Evolutionary conservation across 2,113 vertebrate genomes (phyloP), one percentile per base, ranked within the genome.

Genomic region (Laterallus jamaicensis): DNA sequence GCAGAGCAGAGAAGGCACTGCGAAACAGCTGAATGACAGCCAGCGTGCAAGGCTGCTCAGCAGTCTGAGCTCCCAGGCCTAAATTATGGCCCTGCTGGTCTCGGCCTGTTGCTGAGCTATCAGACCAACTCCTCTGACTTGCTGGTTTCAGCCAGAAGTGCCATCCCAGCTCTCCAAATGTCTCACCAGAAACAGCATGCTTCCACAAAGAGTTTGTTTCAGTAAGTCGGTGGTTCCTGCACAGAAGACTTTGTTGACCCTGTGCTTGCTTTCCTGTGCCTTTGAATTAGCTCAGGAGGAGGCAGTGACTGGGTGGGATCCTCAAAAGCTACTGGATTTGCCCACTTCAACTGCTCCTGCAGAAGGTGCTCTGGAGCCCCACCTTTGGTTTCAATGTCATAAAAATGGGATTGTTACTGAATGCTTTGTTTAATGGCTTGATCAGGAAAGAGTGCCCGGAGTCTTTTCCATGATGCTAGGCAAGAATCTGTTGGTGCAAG

Each of bases 261-360:
- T 1, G 42, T 44, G 11, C 76, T 74, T 44, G 11, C 76, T 74
- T 67, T 74, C 40, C 31, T 0, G 0, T 47, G 28, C 5, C 1
- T 64, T 82, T 62, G 71, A 25, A 14, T 75, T 85, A 60, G 73
- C 50, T 62, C 32, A 24, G 80, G 15, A 75, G 10, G 71, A 55
- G 22, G 22, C 29, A 15, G 26, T 2, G 1, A 18, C 20, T 35
- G 68, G 29, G 21, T 37, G 67, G 60, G 39, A 42, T 64, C 28
- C 40, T 60, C 18, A 35, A 60, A 83, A 88, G 50, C 47, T 70
- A 37, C 44, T 66, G 7, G 10, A 1, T 70, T 77, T 49, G 28
- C 52, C 31, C 20, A 6, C 42, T 92, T 40, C 31, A 52, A 15
- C 52, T 82, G 56, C 54, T 84, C 0, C 0, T 25, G 26, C 0